Conservation (phyloP, 2,797 vertebrate genomes). For the Onychomys arenicola region DNA sequence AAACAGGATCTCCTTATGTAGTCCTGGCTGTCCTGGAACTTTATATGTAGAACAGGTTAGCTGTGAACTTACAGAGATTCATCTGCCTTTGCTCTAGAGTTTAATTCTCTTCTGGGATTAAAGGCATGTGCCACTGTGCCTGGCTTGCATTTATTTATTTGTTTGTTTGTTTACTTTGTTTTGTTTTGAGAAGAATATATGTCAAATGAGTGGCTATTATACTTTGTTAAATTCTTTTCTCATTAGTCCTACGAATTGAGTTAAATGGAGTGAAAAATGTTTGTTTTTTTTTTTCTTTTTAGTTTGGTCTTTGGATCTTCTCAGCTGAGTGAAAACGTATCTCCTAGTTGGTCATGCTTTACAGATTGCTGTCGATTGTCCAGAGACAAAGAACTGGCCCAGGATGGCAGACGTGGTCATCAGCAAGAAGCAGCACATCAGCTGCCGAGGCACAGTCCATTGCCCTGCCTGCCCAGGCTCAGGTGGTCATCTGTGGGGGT, state of each 20-base stretch:
- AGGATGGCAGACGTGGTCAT: constrained; percentile 82
- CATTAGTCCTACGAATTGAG: not conserved
- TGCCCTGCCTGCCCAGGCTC: constrained; percentile 92
- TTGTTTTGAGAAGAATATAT: not conserved
- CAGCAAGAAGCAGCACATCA: constrained; percentile 80
- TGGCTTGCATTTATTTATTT: too few species aligned
- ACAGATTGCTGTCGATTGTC: constrained; percentile 87
- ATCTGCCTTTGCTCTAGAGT: not conserved
- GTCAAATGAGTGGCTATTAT: not conserved
- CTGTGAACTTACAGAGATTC: not conserved
- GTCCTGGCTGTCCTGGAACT: not conserved
- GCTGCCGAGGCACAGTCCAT: constrained; percentile 85
- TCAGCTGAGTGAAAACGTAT: not conserved
- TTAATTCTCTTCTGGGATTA: not conserved
- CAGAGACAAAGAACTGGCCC: constrained; percentile 81
- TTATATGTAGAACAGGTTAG: not conserved
- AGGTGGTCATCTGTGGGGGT: constrained; percentile 97
- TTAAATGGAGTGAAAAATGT: constrained; percentile 2
- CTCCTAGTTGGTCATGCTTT: constrained; percentile 86
- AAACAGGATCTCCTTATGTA: not conserved
- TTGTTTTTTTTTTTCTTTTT: constrained; percentile 10
- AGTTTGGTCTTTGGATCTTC: constrained; percentile 49
- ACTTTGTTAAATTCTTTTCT: constrained; percentile 14
- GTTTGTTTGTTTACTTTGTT: not conserved
- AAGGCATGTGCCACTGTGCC: not conserved